Conservation (phyloP, 2,888 invertebrate genomes). For the Sialis lutaria region DNA sequence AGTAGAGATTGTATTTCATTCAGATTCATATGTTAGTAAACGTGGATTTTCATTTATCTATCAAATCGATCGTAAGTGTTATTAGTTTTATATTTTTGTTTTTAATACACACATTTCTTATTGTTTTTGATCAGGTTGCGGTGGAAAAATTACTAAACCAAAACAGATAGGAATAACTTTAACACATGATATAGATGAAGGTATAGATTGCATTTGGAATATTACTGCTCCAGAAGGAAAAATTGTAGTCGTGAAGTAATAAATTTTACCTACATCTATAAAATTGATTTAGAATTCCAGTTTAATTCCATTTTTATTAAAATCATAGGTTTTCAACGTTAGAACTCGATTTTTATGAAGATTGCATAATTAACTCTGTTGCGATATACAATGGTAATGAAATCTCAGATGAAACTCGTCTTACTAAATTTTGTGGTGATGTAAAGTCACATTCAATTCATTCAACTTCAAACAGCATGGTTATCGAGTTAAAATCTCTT, state of each 20-base stretch:
- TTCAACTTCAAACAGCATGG: conserved; percentile 38
- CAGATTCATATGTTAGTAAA: conserved; percentile 34
- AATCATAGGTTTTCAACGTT: conserved; percentile 31
- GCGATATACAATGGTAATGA: conserved; percentile 37
- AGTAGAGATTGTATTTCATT: conserved; percentile 28
- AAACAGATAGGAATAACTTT: conserved; percentile 33
- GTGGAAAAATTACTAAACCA: conserved; percentile 48
- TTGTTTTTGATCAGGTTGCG: conserved; percentile 43
- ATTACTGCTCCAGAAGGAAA: conserved; percentile 51
- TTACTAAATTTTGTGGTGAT: conserved; percentile 51
- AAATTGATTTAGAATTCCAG: conserved; percentile 35
- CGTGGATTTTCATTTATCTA: conserved; percentile 45
- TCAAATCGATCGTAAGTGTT: conserved; percentile 28
- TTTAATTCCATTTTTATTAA: not conserved
- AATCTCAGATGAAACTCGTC: conserved; percentile 19
- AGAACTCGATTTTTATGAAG: conserved; percentile 27
- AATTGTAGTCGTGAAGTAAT: conserved; percentile 40
- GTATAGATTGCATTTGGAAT: conserved; percentile 57
- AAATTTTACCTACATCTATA: conserved; percentile 7
- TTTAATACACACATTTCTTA: conserved; percentile 1
- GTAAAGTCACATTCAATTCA: conserved; percentile 36
- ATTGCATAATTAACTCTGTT: conserved; percentile 42
- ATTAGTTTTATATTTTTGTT: not conserved
- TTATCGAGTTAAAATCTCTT: conserved; percentile 31
- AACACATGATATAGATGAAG: conserved; percentile 15